Percentiles rank a stretch among this genome's conserved stretches.
phyloP scores from a whole-genome alignment of 2,797 vertebrate species.

The Phylloscopus collybita region DNA sequence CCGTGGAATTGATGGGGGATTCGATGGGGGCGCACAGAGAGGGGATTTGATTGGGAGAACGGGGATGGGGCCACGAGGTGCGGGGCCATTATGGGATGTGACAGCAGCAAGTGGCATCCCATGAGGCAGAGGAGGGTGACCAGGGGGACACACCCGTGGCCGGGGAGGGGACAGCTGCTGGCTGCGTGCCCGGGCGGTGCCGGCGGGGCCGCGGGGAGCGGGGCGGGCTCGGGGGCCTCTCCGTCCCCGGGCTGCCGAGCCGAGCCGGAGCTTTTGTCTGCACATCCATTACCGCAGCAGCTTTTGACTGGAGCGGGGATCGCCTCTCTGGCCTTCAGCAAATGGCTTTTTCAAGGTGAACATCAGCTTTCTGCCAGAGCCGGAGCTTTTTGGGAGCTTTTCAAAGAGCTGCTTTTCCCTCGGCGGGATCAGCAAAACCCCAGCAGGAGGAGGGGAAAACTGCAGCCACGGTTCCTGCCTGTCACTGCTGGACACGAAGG shows the following conservation, averaged over 20 bases:
- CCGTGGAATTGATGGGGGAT: too few relatives aligned
- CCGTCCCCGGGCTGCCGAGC: not conserved
- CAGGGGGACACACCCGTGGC: too few relatives aligned
- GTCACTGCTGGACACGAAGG: too few relatives aligned
- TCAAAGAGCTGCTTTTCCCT: not conserved
- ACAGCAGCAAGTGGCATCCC: too few relatives aligned
- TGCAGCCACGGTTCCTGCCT: too few relatives aligned
- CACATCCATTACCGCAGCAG: constrained; percentile 18
- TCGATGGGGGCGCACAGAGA: too few relatives aligned
- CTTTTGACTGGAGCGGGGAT: not conserved
- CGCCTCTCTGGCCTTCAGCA: constrained; percentile 24
- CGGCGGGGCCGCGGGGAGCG: not conserved
- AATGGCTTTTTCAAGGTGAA: constrained; percentile 48
- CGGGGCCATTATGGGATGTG: too few relatives aligned
- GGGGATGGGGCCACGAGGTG: too few relatives aligned
- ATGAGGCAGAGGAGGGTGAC: too few relatives aligned
- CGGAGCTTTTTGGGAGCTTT: constrained; percentile 6
- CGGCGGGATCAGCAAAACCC: not conserved
- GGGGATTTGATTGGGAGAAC: too few relatives aligned
- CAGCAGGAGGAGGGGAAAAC: not conserved
- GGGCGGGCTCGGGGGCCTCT: not conserved
- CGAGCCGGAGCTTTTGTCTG: not conserved
- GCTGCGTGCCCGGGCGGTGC: not conserved
- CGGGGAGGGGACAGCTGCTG: too few relatives aligned
- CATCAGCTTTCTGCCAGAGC: not conserved